Evolutionary conservation across 1,140 invertebrate species (phyloP).

Genomic region (Brachionus plicatilis): DNA sequence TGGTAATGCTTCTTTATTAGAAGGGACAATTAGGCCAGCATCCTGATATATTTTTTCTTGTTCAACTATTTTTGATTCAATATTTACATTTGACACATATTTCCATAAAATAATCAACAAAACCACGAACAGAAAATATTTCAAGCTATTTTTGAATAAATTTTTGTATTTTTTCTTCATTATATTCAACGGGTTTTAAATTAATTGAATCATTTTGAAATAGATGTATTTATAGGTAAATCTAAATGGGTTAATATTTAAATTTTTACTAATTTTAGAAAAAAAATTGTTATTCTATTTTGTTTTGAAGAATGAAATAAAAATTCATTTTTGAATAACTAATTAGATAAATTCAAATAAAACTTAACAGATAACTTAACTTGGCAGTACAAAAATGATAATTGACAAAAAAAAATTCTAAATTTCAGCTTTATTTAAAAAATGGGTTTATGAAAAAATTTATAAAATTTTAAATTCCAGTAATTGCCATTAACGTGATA

Average conservation of each 20-base stretch:
- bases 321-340: background rate
- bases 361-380: background rate
- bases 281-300: background rate
- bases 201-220: background rate
- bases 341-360: background rate
- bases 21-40: background rate
- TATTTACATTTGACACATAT: background rate
- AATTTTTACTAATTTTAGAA: background rate
- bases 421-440: too few relatives aligned
- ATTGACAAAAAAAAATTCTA: background rate
- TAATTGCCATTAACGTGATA: too few relatives aligned
- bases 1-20: background rate
- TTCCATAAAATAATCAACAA: background rate
- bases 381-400: background rate
- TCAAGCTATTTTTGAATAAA: constrained; percentile 19
- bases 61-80: background rate
- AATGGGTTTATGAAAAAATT: too few relatives aligned
- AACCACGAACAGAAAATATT: background rate
- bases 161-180: constrained; percentile 20
- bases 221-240: background rate
- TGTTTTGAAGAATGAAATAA: background rate
- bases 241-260: background rate
- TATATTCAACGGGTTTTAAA: background rate
- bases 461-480: too few relatives aligned
- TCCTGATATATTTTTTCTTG: background rate